Base-by-base conservation (phyloP, 2,797 vertebrate species). In the Gambusia yucatana region DNA sequence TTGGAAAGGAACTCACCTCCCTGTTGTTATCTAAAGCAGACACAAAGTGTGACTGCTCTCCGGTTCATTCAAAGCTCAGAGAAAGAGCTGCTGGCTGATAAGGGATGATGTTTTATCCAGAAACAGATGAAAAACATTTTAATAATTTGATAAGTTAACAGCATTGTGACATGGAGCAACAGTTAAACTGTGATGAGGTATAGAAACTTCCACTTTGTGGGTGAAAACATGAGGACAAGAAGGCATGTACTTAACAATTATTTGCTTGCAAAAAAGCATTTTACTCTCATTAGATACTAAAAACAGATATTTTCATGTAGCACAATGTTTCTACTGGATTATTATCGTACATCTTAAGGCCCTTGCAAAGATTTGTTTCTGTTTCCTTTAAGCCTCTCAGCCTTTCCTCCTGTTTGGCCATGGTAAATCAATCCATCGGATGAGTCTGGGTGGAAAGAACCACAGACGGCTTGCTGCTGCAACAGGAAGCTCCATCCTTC, bases 351-450 rank as follows among this genome's bases (percentile, higher is more conserved):
- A 36, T 63, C 39, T 39, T 25, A 52, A 52, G 22, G 25, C 30
- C 20, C 20, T 28, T 16, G 22, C 22, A 63, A 36, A 28, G 5
- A 11, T 9, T 0, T 63, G 44, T 78, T 22, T 73, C 17, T 73
- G 16, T 22, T 84, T 82, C 75, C 76, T 81, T 87, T n/a, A 85
- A 98, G 97, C 87, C 90, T 95, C 94, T 78, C 87, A 93, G 89
- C 97, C 97, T n/a, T 97, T 97, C 82, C 90, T 99, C 67, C 94
- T 99, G 90, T 97, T 98, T 70, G 96, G 93, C 82, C 95, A 96
- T 73, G 97, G 96, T 89, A 97, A 95, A 87, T 88, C 93, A 36
- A 96, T 98, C 89, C 96, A 97, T 84, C 96, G 95, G 77, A 96
- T 97, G 90, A 96, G 96, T 79, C 90, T 93, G 1, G 96, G 98